Base-by-base conservation (phyloP, 2,113 vertebrate genomes). In the Saccopteryx bilineata region DNA sequence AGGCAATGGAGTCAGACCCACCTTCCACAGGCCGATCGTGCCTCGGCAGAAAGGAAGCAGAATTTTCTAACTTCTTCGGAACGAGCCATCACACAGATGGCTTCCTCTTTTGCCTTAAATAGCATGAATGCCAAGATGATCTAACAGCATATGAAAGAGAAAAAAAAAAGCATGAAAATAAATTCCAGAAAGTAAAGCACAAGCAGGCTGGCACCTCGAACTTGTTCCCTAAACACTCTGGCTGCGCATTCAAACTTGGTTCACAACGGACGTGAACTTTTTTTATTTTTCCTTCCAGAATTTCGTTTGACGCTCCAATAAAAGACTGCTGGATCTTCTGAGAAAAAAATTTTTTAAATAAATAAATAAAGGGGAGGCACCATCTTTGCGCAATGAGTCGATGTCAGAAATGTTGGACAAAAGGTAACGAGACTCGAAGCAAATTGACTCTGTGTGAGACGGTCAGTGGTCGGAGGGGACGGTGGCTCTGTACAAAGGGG, bases 311-410 rank as follows among this genome's bases (percentile, higher is more conserved):
- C 4, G 96, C 74, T 98, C 81, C 46, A 63, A 66, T 58, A 65
- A 88, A 72, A 93, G 72, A 75, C 12, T 54, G 80, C 18, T 96
- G 92, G 94, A 81, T 98, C 97, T 95, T 98, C 95, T 82, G 54
- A 93, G 78, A 48, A 66, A 17, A 61, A 7, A 33, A 11, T 39
- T 39, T 39, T 39, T 39, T 39, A 39, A 39, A 39, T 39, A 15
- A 71, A 79, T 19, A 2, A 6, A 33, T 52, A 74, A n/a, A 63
- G 71, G 14, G 33, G 24, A 87, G 66, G 58, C 50, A 39, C 83
- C 58, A 92, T 92, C 74, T 97, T 50, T 93, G 78, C 92, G 87
- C 78, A 91, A 87, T 72, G 75, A 92, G 33, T 52, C 85, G 74
- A 80, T 83, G 91, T 54, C 93, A 83, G 61, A 48, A 39, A 75